Conservation (phyloP, 2,113 vertebrate species). For the Microcebus jonahi region DNA sequence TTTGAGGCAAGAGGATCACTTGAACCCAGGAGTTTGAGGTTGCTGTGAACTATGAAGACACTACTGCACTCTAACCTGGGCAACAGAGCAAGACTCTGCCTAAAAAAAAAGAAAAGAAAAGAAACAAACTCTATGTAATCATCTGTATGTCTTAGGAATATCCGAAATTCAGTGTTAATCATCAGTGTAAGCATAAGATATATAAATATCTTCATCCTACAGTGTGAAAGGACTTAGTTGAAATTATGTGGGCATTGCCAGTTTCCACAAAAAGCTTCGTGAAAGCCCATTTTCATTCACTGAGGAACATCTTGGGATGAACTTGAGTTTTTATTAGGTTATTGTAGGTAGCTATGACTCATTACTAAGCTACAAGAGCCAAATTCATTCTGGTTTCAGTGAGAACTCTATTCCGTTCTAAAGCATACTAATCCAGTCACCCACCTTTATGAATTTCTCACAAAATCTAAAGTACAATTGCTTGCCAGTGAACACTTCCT, state of each 20-base stretch:
- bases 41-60: too few species aligned
- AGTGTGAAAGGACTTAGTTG: neutral
- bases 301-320: constrained; percentile 51
- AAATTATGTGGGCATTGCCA: constrained; percentile 60
- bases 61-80: too few species aligned
- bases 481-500: constrained; percentile 18
- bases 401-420: constrained; percentile 49
- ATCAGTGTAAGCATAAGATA: constrained; percentile 19
- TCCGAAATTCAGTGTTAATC: constrained; percentile 9
- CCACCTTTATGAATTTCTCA: constrained; percentile 34
- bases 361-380: constrained; percentile 53
- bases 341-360: constrained; percentile 70
- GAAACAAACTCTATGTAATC: neutral
- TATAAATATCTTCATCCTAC: neutral
- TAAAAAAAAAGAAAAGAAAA: too few species aligned
- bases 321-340: constrained; percentile 76
- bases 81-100: too few species aligned
- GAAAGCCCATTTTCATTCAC: constrained; percentile 73
- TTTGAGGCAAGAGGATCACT: too few species aligned
- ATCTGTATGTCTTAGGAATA: neutral
- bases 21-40: too few species aligned
- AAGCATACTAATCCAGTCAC: neutral
- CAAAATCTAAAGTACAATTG: neutral
- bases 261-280: constrained; percentile 58
- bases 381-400: constrained; percentile 20